Percentiles rank a stretch among this genome's conserved stretches.
Conservation (phyloP, 2,113 vertebrate genomes). For the Stomatorhinus ivindoensis region DNA sequence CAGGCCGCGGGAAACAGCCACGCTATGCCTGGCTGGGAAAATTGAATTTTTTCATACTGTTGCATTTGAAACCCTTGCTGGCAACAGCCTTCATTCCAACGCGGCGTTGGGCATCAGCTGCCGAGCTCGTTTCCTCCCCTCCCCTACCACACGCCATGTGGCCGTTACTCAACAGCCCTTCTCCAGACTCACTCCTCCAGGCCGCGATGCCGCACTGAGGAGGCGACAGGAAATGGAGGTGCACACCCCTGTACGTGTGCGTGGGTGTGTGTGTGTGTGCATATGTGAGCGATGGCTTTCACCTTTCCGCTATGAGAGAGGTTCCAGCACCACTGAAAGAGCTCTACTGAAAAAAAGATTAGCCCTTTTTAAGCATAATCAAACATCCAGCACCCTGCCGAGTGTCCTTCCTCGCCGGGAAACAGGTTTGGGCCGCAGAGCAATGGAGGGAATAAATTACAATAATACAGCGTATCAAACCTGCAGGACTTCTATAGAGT, state of each 20-base stretch:
- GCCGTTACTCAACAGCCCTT: not conserved
- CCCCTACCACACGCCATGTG: not conserved
- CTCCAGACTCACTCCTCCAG: not conserved
- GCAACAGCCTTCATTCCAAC: not conserved
- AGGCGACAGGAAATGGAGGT: not conserved
- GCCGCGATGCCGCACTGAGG: not conserved
- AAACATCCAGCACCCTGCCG: not conserved
- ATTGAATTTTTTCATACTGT: not conserved
- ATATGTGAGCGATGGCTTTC: not conserved
- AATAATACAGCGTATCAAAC: not conserved
- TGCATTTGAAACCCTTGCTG: not conserved
- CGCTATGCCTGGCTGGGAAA: not conserved
- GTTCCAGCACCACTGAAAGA: not conserved
- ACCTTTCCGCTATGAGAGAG: not conserved
- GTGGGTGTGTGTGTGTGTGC: not conserved
- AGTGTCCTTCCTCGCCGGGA: not conserved
- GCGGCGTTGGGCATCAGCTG: not conserved
- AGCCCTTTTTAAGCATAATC: not conserved
- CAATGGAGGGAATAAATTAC: not conserved
- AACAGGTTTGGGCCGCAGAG: not conserved
- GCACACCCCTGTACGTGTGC: not conserved
- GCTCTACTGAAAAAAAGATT: not conserved
- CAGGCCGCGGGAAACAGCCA: not conserved
- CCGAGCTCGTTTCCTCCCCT: not conserved
- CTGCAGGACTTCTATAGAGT: not conserved